These are phyloP conservation scores for Alosa sapidissima DNA, from an alignment of 2,797 vertebrate genomes.

Conservation along the genomic window DNA sequence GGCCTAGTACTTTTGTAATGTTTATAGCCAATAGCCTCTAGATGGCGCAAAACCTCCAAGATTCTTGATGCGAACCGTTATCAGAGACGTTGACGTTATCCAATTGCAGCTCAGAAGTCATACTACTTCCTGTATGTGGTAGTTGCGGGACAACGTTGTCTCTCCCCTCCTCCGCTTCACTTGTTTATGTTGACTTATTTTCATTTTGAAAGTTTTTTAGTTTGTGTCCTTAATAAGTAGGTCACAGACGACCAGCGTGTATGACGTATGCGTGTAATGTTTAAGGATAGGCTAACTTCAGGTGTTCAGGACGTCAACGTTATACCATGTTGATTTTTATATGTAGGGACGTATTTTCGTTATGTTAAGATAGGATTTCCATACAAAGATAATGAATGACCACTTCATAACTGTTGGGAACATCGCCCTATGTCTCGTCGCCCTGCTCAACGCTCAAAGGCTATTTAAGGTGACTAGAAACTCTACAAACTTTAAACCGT, in stretches of 20 bases:
- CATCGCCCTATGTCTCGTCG: constrained; percentile 57
- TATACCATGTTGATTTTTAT: background rate
- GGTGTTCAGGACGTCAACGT: too few species aligned
- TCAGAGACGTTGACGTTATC: background rate
- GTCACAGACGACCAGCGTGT: too few species aligned
- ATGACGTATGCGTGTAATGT: too few species aligned
- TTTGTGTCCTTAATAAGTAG: too few species aligned
- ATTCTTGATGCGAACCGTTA: background rate
- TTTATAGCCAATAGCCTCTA: background rate
- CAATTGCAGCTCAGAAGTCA: constrained; percentile 4
- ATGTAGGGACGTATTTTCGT: background rate
- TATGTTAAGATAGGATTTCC: background rate
- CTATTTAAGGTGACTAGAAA: constrained; percentile 70
- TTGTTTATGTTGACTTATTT: too few species aligned
- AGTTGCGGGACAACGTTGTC: too few species aligned
- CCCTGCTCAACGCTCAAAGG: constrained; percentile 60
- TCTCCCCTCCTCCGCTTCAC: too few species aligned
- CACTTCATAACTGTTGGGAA: constrained; percentile 46
- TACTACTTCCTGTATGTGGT: background rate
- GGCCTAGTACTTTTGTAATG: background rate
- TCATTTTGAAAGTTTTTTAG: too few species aligned
- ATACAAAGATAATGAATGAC: constrained; percentile 45
- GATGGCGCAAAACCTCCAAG: background rate
- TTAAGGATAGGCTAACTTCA: too few species aligned
- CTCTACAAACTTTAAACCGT: too few species aligned